Conservation (phyloP, 2,888 invertebrate genomes). For the Eumerus sabulonum region DNA sequence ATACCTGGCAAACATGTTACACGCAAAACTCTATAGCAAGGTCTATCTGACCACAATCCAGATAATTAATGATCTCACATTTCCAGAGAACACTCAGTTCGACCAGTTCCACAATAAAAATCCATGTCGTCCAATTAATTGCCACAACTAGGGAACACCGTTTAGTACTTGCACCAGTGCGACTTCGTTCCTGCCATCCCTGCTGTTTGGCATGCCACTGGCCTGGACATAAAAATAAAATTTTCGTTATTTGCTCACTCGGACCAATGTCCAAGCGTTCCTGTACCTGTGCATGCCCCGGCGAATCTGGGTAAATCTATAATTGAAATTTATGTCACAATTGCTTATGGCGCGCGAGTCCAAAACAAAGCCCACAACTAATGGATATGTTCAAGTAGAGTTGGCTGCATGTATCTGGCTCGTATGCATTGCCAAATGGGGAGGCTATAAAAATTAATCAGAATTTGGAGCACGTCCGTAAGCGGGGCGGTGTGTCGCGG, state of each 20-base stretch:
- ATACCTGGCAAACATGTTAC: too few species aligned
- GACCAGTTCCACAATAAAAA: slow-evolving; percentile 57
- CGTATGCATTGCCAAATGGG: slow-evolving; percentile 1
- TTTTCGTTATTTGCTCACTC: slow-evolving; percentile 27
- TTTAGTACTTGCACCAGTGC: slow-evolving; percentile 36
- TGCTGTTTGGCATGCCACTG: too few species aligned
- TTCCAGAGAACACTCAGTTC: slow-evolving; percentile 59
- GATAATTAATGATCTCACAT: slow-evolving; percentile 58
- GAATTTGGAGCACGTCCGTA: slow-evolving; percentile 51
- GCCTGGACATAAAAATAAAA: slow-evolving; percentile 41
- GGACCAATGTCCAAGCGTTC: not conserved
- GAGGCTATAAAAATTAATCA: slow-evolving; percentile 38
- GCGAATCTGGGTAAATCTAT: slow-evolving; percentile 66
- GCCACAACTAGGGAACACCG: slow-evolving; percentile 49
- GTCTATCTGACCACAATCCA: too few species aligned
- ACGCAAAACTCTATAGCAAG: too few species aligned
- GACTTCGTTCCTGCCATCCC: slow-evolving; percentile 16
- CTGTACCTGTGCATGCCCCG: slow-evolving; percentile 12
- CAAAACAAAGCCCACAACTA: slow-evolving; percentile 28
- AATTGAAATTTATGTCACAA: slow-evolving; percentile 69
- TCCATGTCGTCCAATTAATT: slow-evolving; percentile 64
- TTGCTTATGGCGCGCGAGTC: slow-evolving; percentile 48
- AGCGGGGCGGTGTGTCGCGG: not conserved
- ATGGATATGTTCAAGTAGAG: too few species aligned
- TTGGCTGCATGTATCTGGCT: not conserved